phyloP scores from a whole-genome alignment of 2,113 vertebrate genomes.

The Pelecanoides urinatrix region DNA sequence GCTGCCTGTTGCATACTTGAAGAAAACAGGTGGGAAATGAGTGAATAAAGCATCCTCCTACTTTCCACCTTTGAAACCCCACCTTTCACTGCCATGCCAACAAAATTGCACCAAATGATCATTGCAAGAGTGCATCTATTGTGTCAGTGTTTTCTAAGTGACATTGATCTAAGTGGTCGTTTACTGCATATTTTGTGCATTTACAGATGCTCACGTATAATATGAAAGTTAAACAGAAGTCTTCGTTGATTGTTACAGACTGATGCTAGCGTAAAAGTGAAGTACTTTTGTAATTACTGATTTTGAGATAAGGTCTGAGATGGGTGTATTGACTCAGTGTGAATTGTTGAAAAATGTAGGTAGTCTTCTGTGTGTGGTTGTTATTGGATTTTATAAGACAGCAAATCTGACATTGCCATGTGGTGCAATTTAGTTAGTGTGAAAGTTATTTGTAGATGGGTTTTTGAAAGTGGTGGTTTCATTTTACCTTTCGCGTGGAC shows the following conservation, averaged over 20 bases:
- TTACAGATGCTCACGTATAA: not conserved
- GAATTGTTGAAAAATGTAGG: not conserved
- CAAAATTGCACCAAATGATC: accelerated
- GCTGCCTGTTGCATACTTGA: not conserved
- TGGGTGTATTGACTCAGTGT: not conserved
- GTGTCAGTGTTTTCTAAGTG: not conserved
- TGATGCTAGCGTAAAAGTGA: not conserved
- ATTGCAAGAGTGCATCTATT: not conserved
- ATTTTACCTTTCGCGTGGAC: not conserved
- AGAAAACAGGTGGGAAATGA: not conserved
- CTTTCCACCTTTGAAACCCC: not conserved
- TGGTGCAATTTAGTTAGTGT: not conserved
- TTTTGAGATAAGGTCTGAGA: not conserved
- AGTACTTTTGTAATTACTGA: not conserved
- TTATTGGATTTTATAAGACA: not conserved
- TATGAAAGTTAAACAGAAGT: not conserved
- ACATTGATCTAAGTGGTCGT: not conserved
- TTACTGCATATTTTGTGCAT: not conserved
- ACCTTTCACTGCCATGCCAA: not conserved
- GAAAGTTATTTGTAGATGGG: not conserved
- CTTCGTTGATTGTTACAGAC: not conserved
- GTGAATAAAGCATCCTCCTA: not conserved
- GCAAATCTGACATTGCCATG: not conserved
- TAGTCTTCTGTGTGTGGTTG: not conserved
- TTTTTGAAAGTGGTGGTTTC: not conserved